phyloP scores from a whole-genome alignment of 92 coral and sea anemone genomes.

The Pocillopora grandis region DNA sequence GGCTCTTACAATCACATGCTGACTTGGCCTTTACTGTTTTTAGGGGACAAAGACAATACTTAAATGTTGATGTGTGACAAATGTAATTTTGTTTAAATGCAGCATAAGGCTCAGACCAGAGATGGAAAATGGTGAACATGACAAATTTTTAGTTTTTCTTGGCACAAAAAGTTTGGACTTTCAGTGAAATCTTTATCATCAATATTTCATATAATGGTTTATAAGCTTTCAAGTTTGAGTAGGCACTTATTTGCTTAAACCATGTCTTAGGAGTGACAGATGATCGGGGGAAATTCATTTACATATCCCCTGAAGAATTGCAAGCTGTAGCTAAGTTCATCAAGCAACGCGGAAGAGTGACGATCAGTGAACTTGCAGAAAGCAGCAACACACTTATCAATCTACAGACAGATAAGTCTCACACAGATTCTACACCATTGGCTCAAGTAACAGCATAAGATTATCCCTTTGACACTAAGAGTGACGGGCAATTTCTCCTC shows the following conservation, averaged over 20 bases:
- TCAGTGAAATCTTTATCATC: too few species aligned
- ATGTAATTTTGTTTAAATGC: too few species aligned
- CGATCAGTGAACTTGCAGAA: constrained; percentile 92
- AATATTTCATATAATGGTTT: too few species aligned
- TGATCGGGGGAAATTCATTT: constrained; percentile 98
- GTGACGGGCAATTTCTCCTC: too few species aligned
- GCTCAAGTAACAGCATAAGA: constrained; percentile 34
- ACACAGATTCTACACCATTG: constrained; percentile 5
- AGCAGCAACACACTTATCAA: constrained; percentile 93
- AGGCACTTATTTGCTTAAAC: neutral
- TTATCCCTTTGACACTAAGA: neutral
- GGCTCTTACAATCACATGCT: too few species aligned
- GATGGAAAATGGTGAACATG: too few species aligned
- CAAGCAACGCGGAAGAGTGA: constrained; percentile 95
- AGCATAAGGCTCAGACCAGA: too few species aligned
- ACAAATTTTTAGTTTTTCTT: too few species aligned
- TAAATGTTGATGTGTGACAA: too few species aligned
- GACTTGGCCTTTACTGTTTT: too few species aligned
- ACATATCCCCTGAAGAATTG: constrained; percentile 93
- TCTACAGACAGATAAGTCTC: constrained; percentile 66
- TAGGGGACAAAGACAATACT: too few species aligned
- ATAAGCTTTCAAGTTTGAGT: neutral
- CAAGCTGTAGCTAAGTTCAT: constrained; percentile 97
- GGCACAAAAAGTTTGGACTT: too few species aligned
- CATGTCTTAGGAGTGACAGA: constrained; percentile 82